Conservation (phyloP, 2,113 vertebrate genomes). For the Oreochromis aureus region DNA sequence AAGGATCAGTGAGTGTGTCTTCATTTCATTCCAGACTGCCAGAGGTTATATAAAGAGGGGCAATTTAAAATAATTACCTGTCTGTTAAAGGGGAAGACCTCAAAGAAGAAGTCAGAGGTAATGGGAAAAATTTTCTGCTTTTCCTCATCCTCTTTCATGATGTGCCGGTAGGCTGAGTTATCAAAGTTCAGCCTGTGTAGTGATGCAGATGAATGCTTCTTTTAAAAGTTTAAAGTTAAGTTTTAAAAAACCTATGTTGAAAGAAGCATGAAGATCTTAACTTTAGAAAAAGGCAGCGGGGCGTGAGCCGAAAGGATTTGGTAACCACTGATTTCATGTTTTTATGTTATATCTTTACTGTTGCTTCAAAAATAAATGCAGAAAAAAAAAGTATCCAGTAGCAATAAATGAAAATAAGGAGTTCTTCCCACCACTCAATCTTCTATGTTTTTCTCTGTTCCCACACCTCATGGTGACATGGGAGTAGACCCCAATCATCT, state of each 20-base stretch:
- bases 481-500: constrained; percentile 74
- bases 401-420: not conserved
- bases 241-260: not conserved
- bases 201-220: not conserved
- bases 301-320: not conserved
- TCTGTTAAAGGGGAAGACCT: constrained; percentile 78
- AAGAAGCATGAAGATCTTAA: not conserved
- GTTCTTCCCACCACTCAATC: not conserved
- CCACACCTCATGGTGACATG: constrained; percentile 74
- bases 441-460: not conserved
- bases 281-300: not conserved
- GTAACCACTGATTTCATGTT: not conserved
- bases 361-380: not conserved
- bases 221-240: not conserved
- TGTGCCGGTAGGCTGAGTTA: constrained; percentile 76
- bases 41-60: not conserved
- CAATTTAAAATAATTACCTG: constrained; percentile 49
- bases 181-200: constrained; percentile 72
- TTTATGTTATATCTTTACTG: not conserved
- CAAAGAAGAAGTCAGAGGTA: constrained; percentile 76
- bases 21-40: not conserved
- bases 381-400: accelerated
- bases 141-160: constrained; percentile 74
- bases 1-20: not conserved
- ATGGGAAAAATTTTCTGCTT: constrained; percentile 75